These are phyloP conservation scores for Triplophysa tibetana DNA, from an alignment of 2,113 vertebrate species.

Conservation along the genomic window DNA sequence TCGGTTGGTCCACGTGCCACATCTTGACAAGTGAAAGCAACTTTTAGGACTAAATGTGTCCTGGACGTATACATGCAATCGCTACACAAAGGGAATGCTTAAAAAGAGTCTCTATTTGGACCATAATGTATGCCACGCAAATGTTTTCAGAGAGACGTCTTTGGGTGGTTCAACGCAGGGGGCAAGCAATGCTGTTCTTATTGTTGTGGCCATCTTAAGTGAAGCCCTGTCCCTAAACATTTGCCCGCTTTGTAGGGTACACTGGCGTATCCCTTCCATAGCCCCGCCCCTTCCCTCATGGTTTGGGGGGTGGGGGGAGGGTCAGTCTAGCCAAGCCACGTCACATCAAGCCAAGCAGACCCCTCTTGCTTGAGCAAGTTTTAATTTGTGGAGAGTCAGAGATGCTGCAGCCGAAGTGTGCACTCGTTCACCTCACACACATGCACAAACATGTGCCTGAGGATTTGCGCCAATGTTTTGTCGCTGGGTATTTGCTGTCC, in stretches of 20 bases:
- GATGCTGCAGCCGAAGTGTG: constrained; percentile 50
- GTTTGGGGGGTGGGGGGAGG: constrained; percentile 8
- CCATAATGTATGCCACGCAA: neutral
- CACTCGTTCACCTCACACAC: constrained; percentile 59
- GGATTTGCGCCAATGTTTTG: neutral
- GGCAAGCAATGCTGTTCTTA: neutral
- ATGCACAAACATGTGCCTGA: constrained; percentile 13
- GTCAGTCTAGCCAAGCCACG: constrained; percentile 37
- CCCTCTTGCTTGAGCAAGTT: constrained; percentile 67
- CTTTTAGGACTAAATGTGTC: neutral
- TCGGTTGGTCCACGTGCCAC: neutral
- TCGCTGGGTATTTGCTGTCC: constrained; percentile 7
- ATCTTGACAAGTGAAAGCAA: neutral
- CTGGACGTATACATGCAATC: neutral
- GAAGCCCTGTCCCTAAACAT: constrained; percentile 54
- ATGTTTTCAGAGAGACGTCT: neutral
- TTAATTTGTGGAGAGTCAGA: constrained; percentile 65
- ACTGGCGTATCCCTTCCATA: constrained; percentile 54
- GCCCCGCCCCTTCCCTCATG: constrained; percentile 46
- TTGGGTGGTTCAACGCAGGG: constrained; percentile 8
- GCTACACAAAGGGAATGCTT: neutral
- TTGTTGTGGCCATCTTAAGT: constrained; percentile 16
- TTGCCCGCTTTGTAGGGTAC: constrained; percentile 61
- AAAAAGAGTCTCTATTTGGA: constrained; percentile 17
- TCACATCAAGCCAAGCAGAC: constrained; percentile 30